Evolutionary conservation across 2,888 invertebrate species (phyloP), one percentile per base, ranked within the genome.

Genomic region (Ommatoiulus sabulosus): DNA sequence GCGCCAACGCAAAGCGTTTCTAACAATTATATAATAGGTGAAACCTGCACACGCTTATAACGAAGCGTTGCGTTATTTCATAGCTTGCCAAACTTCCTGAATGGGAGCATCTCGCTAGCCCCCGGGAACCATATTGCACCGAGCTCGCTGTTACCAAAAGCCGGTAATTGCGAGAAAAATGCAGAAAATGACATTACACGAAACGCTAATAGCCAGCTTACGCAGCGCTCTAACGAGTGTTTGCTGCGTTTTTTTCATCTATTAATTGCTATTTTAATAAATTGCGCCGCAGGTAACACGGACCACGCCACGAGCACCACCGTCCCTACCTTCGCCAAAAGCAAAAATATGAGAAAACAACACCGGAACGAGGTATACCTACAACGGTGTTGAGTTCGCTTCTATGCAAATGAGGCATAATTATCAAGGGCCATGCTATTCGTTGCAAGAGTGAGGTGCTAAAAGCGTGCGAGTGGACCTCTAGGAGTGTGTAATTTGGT

Each of bases 191-290:
- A 8, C 63, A 63, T 63, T 63, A 63, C 20, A n/a, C 63, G 63
- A 63, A 63, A 63, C 0, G 63, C 63, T 20, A 63, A n/a, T 20
- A 20, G n/a, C 63, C 63, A 63, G n/a, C 63, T 63, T 63, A 63
- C 7, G 63, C 63, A 20, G 63, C 63, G n/a, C 63, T 20, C n/a
- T 63, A 20, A 63, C 20, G 63, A 63, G n/a, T 63, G n/a, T 63
- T 20, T 20, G 20, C 63, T 20, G 63, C 63, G 5, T 63, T 63
- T 63, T 63, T 63, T 63, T 20, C 63, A 63, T 63, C 6, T 63
- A 63, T 63, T 63, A 63, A 63, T 63, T 63, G 63, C 63, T 63
- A 63, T 63, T 63, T 63, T 63, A 63, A 63, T 63, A 63, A 63
- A 20, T 63, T 20, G 63, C 63, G 63, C 63, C 20, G 63, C 63